Conservation (phyloP, 2,113 vertebrate genomes). For the Paralichthys olivaceus region DNA sequence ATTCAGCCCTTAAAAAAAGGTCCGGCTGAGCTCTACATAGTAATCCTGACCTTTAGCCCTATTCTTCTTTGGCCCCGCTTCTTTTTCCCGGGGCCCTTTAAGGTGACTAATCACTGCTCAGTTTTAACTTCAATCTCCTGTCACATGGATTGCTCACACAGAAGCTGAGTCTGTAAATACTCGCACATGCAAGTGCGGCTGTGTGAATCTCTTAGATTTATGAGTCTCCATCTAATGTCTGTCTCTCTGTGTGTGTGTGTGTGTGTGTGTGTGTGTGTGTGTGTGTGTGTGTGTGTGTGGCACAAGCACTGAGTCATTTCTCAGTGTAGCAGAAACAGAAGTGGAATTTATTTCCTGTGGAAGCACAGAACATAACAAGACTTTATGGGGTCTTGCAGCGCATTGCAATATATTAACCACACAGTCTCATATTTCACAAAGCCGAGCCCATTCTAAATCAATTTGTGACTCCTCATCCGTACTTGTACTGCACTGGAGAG, state of each 20-base stretch:
- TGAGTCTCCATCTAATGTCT: constrained; percentile 9
- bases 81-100: constrained; percentile 13
- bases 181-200: constrained; percentile 7
- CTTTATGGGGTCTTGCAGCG: constrained; percentile 4
- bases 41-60: constrained; percentile 59
- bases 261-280: constrained; percentile 2
- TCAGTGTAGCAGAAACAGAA: constrained; percentile 17
- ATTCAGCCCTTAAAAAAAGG: constrained; percentile 27
- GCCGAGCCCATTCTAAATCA: background rate
- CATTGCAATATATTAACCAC: constrained; percentile 24
- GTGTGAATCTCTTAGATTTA: constrained; percentile 44
- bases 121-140: constrained; percentile 38
- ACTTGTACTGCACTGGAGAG: background rate
- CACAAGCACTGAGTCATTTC: constrained; percentile 23
- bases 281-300: constrained; percentile 2
- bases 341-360: constrained; percentile 30
- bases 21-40: constrained; percentile 23
- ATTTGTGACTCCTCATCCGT: background rate
- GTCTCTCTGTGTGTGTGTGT: background rate
- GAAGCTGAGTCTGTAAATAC: constrained; percentile 41
- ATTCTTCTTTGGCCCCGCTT: constrained; percentile 23
- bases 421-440: constrained; percentile 3
- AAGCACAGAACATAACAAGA: constrained; percentile 13
- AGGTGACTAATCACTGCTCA: constrained; percentile 47
- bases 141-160: constrained; percentile 28